Conservation (phyloP, 2,888 invertebrate genomes). For the Trichopria drosophilae region DNA sequence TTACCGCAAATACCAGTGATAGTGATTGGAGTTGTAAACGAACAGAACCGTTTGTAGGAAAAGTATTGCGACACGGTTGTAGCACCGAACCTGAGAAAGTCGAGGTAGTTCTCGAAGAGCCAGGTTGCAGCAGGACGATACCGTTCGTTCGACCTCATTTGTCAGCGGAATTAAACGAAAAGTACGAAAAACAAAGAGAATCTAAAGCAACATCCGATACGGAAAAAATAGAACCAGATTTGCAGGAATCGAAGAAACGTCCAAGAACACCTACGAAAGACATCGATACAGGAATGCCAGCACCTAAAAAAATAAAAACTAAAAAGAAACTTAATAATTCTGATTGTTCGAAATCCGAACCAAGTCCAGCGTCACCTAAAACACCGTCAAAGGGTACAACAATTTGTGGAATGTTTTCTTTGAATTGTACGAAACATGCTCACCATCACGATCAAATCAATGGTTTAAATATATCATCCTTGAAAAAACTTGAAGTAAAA, state of each 20-base stretch:
- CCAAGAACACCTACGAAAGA: too few relatives aligned
- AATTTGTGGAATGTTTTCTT: constrained; percentile 29
- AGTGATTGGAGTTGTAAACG: constrained; percentile 22
- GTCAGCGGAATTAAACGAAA: too few relatives aligned
- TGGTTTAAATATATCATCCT: not conserved
- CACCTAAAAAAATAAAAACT: constrained; percentile 18
- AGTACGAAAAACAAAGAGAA: too few relatives aligned
- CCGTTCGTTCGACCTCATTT: constrained; percentile 17
- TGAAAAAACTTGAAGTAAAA: constrained; percentile 7
- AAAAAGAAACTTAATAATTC: constrained; percentile 24
- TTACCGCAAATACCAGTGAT: too few relatives aligned
- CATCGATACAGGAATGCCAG: constrained; percentile 7
- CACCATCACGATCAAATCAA: not conserved
- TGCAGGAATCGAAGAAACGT: too few relatives aligned
- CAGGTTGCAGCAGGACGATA: constrained; percentile 24
- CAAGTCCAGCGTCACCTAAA: not conserved
- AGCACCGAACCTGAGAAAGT: too few relatives aligned
- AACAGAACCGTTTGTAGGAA: constrained; percentile 13
- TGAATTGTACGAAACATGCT: constrained; percentile 22
- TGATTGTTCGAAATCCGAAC: not conserved
- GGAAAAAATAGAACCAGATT: too few relatives aligned
- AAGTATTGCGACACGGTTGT: too few relatives aligned
- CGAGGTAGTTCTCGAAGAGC: too few relatives aligned
- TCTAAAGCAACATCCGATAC: too few relatives aligned
- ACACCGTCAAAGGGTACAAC: constrained; percentile 2